Conservation (phyloP, 2,113 vertebrate genomes). For the Ciconia stormi region DNA sequence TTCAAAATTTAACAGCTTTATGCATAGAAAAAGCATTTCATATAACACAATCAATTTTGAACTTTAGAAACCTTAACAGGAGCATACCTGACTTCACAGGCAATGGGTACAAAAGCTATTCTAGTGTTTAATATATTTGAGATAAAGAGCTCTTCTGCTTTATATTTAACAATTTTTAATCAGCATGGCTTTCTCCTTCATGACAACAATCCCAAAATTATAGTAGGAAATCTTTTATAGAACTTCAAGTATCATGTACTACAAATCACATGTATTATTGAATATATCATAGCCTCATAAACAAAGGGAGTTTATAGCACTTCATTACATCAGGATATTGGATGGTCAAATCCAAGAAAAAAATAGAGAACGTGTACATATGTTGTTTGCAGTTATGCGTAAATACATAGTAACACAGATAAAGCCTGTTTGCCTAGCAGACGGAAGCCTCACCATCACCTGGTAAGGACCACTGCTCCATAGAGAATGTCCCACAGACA, state of each 20-base stretch:
- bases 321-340: not conserved
- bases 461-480: not conserved
- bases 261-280: not conserved
- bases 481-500: not conserved
- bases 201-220: not conserved
- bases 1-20: not conserved
- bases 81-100: not conserved
- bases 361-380: not conserved
- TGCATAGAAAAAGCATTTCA: not conserved
- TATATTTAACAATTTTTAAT: not conserved
- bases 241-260: not conserved
- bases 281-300: not conserved
- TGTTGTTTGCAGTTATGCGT: not conserved
- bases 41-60: not conserved
- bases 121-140: not conserved
- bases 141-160: not conserved
- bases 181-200: not conserved
- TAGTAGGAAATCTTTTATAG: not conserved
- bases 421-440: not conserved
- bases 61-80: not conserved
- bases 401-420: not conserved
- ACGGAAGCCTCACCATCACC: not conserved
- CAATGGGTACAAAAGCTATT: not conserved
- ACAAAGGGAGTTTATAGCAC: not conserved
- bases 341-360: not conserved